Evolutionary conservation across 2,888 invertebrate genomes (phyloP).

Genomic region (Lycaena phlaeas): DNA sequence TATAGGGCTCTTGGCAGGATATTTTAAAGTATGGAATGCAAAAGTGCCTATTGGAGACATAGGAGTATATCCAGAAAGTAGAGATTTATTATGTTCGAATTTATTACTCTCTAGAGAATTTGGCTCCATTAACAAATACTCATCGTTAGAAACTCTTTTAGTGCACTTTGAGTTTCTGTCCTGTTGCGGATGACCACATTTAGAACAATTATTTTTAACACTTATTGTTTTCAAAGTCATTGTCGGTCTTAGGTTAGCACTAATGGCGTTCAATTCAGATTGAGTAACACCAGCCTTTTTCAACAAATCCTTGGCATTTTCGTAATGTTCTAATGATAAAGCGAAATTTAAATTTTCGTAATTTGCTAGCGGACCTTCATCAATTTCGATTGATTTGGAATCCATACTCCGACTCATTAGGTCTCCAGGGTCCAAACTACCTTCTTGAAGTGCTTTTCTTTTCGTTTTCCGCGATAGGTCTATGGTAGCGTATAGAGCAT

Average conservation of each 20-base stretch:
- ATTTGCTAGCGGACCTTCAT: constrained; percentile 68
- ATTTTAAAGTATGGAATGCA: constrained; percentile 48
- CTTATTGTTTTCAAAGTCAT: constrained; percentile 41
- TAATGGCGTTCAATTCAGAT: constrained; percentile 60
- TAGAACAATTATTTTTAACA: constrained; percentile 64
- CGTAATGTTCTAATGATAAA: constrained; percentile 83
- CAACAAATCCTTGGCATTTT: constrained; percentile 81
- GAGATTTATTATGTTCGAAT: constrained; percentile 29
- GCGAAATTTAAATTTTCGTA: constrained; percentile 86
- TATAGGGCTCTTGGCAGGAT: constrained; percentile 38
- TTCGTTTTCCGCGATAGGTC: constrained; percentile 77
- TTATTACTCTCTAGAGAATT: constrained; percentile 40
- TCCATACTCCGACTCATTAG: constrained; percentile 17
- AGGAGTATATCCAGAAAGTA: constrained; percentile 76
- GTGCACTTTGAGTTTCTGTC: constrained; percentile 14
- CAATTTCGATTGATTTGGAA: constrained; percentile 19
- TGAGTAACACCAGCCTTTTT: constrained; percentile 71
- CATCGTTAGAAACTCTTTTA: constrained; percentile 42
- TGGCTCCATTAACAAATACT: constrained; percentile 81
- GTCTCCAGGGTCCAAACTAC: constrained; percentile 12
- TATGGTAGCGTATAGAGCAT: constrained; percentile 79
- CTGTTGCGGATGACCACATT: constrained; percentile 73
- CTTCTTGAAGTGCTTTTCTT: constrained; percentile 39
- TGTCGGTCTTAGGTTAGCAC: constrained; percentile 40
- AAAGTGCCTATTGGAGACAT: constrained; percentile 78